Evolutionary conservation across 2,888 invertebrate genomes (phyloP).

Genomic region (Nipponacmea schrenckii): DNA sequence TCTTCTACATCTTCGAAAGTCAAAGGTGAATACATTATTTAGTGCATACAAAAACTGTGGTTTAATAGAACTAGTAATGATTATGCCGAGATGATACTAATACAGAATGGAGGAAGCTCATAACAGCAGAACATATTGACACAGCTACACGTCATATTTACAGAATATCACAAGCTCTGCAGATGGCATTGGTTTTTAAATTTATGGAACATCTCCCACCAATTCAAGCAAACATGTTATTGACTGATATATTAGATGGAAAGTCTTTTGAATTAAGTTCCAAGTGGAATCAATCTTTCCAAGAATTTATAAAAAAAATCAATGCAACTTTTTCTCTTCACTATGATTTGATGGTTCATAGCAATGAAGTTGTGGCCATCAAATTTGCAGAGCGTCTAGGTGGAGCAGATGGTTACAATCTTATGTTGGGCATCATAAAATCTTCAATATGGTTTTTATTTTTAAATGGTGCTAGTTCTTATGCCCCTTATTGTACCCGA

Average conservation of each 20-base stretch:
- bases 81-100: slow-evolving; percentile 2
- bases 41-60: slow-evolving; percentile 12
- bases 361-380: slow-evolving; percentile 29
- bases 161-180: slow-evolving; percentile 4
- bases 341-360: slow-evolving; percentile 18
- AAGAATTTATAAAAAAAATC: neutral
- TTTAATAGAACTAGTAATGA: neutral
- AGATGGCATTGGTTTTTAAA: slow-evolving; percentile 4
- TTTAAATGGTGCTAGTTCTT: slow-evolving; percentile 29
- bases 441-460: slow-evolving; percentile 17
- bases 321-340: slow-evolving; percentile 7
- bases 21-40: neutral
- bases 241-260: neutral
- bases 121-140: neutral
- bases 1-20: slow-evolving; percentile 11
- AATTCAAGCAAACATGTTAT: neutral
- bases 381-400: slow-evolving; percentile 28
- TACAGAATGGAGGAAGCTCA: neutral
- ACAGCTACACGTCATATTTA: neutral
- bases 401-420: slow-evolving; percentile 22
- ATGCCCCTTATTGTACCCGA: slow-evolving; percentile 26
- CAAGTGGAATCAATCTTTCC: neutral
- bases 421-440: slow-evolving; percentile 1
- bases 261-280: neutral
- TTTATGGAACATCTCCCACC: neutral